These are phyloP conservation scores for Muraenolepis orangiensis DNA, from an alignment of 2,797 vertebrate genomes.

Conservation along the genomic window DNA sequence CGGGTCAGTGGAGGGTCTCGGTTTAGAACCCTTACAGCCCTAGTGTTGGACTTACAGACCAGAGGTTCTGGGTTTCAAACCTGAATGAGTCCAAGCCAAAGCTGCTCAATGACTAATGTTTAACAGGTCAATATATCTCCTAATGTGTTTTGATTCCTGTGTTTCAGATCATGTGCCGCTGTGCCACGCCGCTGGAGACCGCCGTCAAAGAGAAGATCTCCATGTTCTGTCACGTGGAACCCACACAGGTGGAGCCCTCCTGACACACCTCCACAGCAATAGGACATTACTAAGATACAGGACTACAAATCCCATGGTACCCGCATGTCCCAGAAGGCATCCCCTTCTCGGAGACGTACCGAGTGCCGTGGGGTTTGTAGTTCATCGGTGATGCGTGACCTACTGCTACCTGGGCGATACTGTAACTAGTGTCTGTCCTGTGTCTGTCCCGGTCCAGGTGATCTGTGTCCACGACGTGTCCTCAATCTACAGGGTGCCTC, in stretches of 20 bases:
- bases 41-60: too few relatives aligned
- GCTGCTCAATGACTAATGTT: neutral
- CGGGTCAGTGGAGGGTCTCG: too few relatives aligned
- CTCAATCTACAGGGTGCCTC: constrained; percentile 89
- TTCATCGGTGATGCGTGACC: neutral
- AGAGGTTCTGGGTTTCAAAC: neutral
- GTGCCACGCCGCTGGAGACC: constrained; percentile 84
- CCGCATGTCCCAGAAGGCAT: neutral
- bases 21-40: too few relatives aligned
- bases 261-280: neutral
- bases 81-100: neutral
- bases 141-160: too few relatives aligned
- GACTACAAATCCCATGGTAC: neutral
- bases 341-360: neutral
- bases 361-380: neutral
- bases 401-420: neutral
- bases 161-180: constrained; percentile 90
- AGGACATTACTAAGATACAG: neutral
- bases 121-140: too few relatives aligned
- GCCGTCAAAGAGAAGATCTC: constrained; percentile 97
- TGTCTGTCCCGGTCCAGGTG: constrained; percentile 74
- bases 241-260: constrained; percentile 79
- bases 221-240: constrained; percentile 98
- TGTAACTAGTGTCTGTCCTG: neutral
- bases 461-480: constrained; percentile 94